phyloP scores from a whole-genome alignment of 2,113 vertebrate genomes.

The Actenoides hombroni region DNA sequence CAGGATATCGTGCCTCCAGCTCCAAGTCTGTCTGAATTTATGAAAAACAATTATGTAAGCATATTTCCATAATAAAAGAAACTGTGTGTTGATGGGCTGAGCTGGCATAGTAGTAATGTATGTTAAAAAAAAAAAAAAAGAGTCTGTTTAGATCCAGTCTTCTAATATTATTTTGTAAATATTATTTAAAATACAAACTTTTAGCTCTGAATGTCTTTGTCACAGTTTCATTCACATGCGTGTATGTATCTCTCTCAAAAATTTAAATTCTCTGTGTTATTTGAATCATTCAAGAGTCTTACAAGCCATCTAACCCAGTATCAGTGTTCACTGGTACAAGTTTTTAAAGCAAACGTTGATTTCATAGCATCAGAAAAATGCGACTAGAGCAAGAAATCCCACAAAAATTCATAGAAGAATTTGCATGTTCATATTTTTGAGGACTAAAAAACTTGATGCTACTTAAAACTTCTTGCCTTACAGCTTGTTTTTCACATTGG shows the following conservation, averaged over 20 bases:
- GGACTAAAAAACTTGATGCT: background rate
- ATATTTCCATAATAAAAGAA: slow-evolving; percentile 65
- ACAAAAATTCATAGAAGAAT: background rate
- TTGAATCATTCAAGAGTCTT: background rate
- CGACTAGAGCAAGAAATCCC: background rate
- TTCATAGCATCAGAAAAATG: background rate
- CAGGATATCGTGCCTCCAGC: slow-evolving; percentile 47
- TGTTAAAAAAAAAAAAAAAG: background rate
- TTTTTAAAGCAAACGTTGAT: background rate
- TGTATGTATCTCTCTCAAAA: background rate
- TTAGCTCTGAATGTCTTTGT: background rate
- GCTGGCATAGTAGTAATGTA: background rate
- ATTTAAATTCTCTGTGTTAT: background rate
- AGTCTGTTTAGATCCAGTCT: background rate
- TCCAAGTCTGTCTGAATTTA: slow-evolving; percentile 69
- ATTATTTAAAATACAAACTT: background rate
- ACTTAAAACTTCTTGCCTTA: background rate
- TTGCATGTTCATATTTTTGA: background rate
- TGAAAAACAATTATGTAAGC: slow-evolving; percentile 73
- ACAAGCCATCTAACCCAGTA: background rate
- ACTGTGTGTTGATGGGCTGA: slow-evolving; percentile 12
- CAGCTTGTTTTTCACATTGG: background rate
- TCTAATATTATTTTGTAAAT: background rate
- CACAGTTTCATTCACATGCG: background rate
- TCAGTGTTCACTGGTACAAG: background rate